Evolutionary conservation across 2,888 invertebrate genomes (phyloP), one percentile per base, ranked within the genome.

Genomic region (Stictocephala bisonia): DNA sequence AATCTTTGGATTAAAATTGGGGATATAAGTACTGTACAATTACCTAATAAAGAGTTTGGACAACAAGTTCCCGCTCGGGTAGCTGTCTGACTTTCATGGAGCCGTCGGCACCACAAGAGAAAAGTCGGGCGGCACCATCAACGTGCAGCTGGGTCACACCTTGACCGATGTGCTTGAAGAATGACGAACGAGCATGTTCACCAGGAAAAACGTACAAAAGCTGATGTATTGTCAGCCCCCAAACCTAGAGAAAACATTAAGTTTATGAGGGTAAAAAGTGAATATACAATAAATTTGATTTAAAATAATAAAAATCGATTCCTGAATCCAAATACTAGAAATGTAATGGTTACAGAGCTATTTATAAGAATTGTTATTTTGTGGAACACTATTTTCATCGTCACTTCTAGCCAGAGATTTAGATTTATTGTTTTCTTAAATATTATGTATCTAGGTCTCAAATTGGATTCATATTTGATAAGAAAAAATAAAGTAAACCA

Each of bases 21-120:
- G n/a, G n/a, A n/a, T n/a, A n/a, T n/a, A n/a, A n/a, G n/a, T n/a
- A n/a, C n/a, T n/a, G n/a, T 44, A 3, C n/a, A 51, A 6, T 6
- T 51, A 51, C 51, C 51, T 51, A 71, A 20, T 71, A 71, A 9
- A 71, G 48, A n/a, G 72, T 50, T 64, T 72, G 72, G 15, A 72
- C 51, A 7, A 66, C 53, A 27, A 72, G 53, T 18, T 72, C 72
- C 13, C 64, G 31, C 20, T 78, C 77, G 1, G 78, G 78, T 1
- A 78, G 73, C 24, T 78, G 78, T 22, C 78, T 70, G 53, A 78
- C 77, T 88, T 99, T 99, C 92, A 99, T 95, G 64, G 98, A 97
- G 80, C 98, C 98, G 87, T 99, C 99, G 60, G 97, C 97, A 71
- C 99, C 99, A 85, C 99, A 99, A 4, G 99, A 99, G 86, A 97